Conservation (phyloP, 2,113 vertebrate genomes). For the Petroica traversi region DNA sequence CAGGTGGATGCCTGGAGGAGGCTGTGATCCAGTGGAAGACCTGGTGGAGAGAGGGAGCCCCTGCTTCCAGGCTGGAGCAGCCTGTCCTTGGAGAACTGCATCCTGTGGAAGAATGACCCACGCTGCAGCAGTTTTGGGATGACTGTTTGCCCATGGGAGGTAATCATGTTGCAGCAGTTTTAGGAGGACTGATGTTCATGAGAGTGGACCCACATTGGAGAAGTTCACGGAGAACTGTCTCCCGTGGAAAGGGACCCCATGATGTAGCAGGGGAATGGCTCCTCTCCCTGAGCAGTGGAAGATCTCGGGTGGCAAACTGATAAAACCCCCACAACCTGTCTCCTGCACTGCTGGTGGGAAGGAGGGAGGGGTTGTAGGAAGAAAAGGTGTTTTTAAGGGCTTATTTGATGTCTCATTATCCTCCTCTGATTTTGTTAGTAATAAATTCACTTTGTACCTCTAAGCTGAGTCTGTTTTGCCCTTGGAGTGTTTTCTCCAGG, state of each 20-base stretch:
- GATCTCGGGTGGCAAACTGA: neutral
- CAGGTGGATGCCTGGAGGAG: neutral
- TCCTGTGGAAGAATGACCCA: neutral
- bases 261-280: neutral
- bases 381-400: neutral
- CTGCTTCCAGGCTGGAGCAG: no score
- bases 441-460: neutral
- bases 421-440: neutral
- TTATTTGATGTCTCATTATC: neutral
- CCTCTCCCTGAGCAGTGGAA: neutral
- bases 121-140: neutral
- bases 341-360: neutral
- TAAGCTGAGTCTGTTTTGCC: neutral
- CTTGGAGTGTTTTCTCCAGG: neutral
- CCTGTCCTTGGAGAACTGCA: neutral
- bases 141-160: neutral
- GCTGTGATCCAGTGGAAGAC: neutral
- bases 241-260: neutral
- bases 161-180: neutral
- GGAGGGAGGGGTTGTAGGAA: neutral
- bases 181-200: neutral
- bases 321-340: neutral
- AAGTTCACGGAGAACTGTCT: neutral
- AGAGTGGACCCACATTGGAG: neutral
- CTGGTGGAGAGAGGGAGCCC: no score